These are phyloP conservation scores for Sebastolobus alascanus DNA, from an alignment of 2,797 vertebrate species.

Conservation along the genomic window DNA sequence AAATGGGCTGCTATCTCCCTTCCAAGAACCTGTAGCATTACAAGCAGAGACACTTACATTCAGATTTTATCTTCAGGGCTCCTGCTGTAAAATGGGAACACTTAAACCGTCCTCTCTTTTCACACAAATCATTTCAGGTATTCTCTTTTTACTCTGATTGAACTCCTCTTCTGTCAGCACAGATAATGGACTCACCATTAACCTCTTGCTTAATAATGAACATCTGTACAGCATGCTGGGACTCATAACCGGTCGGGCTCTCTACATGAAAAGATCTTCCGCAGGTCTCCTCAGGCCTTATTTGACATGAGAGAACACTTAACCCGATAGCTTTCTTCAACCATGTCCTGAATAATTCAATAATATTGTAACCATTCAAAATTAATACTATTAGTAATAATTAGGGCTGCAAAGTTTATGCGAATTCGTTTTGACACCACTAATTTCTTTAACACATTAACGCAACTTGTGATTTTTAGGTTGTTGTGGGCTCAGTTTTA, in stretches of 20 bases:
- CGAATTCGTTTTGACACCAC: too few relatives aligned
- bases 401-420: accelerated
- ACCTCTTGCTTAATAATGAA: constrained; percentile 3
- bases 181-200: not conserved
- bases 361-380: not conserved
- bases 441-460: too few relatives aligned
- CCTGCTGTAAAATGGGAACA: not conserved
- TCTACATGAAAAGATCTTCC: not conserved
- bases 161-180: constrained; percentile 10
- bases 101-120: not conserved
- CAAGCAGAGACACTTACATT: not conserved
- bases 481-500: too few relatives aligned
- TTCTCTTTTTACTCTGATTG: not conserved
- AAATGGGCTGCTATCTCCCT: not conserved
- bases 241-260: not conserved
- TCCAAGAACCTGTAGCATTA: not conserved
- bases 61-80: not conserved
- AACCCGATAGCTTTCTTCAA: not conserved
- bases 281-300: not conserved
- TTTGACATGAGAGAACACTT: not conserved
- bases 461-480: too few relatives aligned
- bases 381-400: not conserved
- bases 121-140: constrained; percentile 19
- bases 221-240: constrained; percentile 14
- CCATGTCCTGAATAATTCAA: not conserved